phyloP scores from a whole-genome alignment of 2,797 vertebrate species.

The Manis crassicaudata region DNA sequence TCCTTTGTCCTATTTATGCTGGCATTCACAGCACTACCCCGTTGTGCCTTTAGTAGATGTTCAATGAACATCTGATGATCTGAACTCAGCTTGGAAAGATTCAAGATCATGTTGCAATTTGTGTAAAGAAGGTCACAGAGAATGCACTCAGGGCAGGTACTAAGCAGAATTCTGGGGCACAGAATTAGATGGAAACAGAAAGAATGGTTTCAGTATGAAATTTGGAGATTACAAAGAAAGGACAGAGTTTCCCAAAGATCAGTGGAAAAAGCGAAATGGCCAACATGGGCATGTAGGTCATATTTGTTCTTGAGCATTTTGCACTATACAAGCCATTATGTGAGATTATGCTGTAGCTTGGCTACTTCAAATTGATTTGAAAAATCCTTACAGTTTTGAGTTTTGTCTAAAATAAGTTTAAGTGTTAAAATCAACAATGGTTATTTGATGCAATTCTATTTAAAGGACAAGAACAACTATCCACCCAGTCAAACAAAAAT shows the following conservation, averaged over 20 bases:
- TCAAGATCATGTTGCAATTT: not conserved
- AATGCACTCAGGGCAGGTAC: not conserved
- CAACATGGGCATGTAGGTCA: not conserved
- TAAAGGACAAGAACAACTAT: not conserved
- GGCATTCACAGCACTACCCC: not conserved
- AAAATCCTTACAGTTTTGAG: not conserved
- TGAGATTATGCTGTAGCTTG: not conserved
- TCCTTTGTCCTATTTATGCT: not conserved
- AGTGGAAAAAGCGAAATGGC: not conserved
- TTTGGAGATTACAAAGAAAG: not conserved
- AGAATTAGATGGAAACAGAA: not conserved
- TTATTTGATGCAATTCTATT: not conserved
- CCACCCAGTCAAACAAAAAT: not conserved
- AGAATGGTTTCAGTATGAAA: not conserved
- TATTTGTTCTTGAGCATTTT: not conserved
- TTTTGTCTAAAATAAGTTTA: slow-evolving; percentile 38
- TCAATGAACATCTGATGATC: not conserved
- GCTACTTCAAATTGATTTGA: not conserved
- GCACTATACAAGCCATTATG: not conserved
- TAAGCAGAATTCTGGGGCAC: not conserved
- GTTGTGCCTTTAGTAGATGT: not conserved
- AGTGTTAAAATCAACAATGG: not conserved
- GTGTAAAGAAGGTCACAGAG: not conserved
- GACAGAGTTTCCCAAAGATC: not conserved
- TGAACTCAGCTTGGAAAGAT: not conserved